These are phyloP conservation scores for Acleris literana DNA, from an alignment of 2,888 invertebrate species.

Conservation along the genomic window DNA sequence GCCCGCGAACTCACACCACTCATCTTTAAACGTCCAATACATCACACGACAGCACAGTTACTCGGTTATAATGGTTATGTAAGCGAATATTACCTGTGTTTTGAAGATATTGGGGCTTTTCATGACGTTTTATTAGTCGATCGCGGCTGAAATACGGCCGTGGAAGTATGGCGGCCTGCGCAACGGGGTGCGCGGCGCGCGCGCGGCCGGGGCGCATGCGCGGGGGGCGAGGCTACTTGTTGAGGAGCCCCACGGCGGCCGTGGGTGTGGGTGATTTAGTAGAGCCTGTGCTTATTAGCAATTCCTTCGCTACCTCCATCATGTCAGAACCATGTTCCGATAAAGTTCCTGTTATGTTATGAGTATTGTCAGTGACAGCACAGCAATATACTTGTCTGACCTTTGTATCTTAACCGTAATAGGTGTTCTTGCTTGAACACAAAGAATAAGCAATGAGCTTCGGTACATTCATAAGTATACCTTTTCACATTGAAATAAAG, in stretches of 20 bases:
- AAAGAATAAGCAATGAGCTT: too few relatives aligned
- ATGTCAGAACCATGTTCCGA: too few relatives aligned
- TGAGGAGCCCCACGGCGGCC: constrained; percentile 28
- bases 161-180: constrained; percentile 62
- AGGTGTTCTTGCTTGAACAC: too few relatives aligned
- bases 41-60: constrained; percentile 39
- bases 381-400: too few relatives aligned
- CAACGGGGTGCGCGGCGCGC: constrained; percentile 60
- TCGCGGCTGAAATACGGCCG: constrained; percentile 65
- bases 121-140: constrained; percentile 69
- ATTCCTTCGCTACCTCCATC: too few relatives aligned
- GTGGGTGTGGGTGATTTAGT: constrained; percentile 36
- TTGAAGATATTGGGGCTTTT: constrained; percentile 55
- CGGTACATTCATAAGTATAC: too few relatives aligned
- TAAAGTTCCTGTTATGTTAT: too few relatives aligned
- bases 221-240: constrained; percentile 17
- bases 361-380: too few relatives aligned
- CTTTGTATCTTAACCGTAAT: too few relatives aligned
- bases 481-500: too few relatives aligned
- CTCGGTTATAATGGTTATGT: constrained; percentile 39
- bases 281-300: constrained; percentile 3
- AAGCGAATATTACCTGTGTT: constrained; percentile 64
- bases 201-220: constrained; percentile 47
- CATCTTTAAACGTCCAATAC: constrained; percentile 46
- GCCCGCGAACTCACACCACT: constrained; percentile 78